phyloP scores from a whole-genome alignment of 2,113 vertebrate genomes.

The Salvelinus namaycush region DNA sequence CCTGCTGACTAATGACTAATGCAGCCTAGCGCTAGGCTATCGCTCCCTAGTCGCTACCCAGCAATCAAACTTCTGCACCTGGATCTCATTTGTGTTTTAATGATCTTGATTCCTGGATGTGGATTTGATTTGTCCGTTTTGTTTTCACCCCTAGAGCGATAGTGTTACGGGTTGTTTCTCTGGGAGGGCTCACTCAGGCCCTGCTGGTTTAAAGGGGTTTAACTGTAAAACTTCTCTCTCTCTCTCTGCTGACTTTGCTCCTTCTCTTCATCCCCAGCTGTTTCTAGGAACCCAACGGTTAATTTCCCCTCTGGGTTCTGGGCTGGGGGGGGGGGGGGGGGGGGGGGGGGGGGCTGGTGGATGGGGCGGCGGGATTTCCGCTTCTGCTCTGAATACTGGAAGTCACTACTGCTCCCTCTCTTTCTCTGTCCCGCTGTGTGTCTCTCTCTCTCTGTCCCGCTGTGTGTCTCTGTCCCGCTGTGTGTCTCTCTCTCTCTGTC shows the following conservation, averaged over 20 bases:
- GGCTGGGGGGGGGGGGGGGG: background rate
- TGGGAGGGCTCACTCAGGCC: no score
- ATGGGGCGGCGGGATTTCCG: no score
- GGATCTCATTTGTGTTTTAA: slow-evolving; percentile 47
- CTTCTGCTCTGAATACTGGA: no score
- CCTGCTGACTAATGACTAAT: slow-evolving; percentile 38
- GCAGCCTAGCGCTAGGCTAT: slow-evolving; percentile 29
- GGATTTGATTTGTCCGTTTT: background rate
- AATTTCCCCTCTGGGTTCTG: background rate
- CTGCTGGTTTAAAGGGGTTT: background rate
- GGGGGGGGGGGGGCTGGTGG: no score
- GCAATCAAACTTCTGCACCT: slow-evolving; percentile 41
- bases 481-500: no score
- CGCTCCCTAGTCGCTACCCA: slow-evolving; percentile 9
- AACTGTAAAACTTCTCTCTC: no score
- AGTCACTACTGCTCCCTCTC: no score
- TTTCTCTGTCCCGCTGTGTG: no score
- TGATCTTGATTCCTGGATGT: slow-evolving; percentile 6
- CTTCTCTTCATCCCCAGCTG: background rate
- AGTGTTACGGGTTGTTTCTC: slow-evolving; percentile 12
- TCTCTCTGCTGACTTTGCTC: no score
- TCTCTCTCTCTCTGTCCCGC: no score
- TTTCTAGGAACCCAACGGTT: slow-evolving; percentile 1
- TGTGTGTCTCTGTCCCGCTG: no score
- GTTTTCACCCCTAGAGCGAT: background rate